phyloP scores from a whole-genome alignment of 2,797 vertebrate species.

The Argya squamiceps region DNA sequence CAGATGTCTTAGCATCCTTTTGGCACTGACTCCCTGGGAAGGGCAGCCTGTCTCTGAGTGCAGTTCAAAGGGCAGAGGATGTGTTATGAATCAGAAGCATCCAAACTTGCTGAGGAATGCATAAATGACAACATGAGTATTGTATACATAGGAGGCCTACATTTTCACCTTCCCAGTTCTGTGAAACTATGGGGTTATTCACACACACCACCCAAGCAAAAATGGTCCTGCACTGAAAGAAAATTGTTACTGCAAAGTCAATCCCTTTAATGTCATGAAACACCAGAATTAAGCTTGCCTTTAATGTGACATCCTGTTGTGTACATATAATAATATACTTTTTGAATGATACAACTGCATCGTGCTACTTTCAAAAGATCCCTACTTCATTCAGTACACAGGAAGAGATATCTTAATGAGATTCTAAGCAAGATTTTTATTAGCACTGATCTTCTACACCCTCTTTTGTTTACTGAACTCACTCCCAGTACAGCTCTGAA shows the following conservation, averaged over 20 bases:
- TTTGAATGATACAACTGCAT: background rate
- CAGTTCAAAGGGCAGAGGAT: background rate
- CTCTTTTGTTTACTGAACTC: background rate
- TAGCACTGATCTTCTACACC: background rate
- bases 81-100: background rate
- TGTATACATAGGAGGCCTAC: background rate
- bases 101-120: background rate
- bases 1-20: background rate
- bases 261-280: background rate
- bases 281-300: background rate
- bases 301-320: background rate
- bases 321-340: background rate
- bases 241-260: background rate
- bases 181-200: background rate
- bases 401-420: background rate
- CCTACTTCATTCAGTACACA: background rate
- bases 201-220: background rate
- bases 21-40: background rate
- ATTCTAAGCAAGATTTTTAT: background rate
- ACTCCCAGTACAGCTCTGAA: background rate
- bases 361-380: background rate
- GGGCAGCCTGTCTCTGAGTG: background rate
- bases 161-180: background rate
- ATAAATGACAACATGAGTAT: background rate
- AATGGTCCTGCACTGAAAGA: background rate